phyloP scores from a whole-genome alignment of 1,140 invertebrate genomes.

The Monomorium pharaonis region DNA sequence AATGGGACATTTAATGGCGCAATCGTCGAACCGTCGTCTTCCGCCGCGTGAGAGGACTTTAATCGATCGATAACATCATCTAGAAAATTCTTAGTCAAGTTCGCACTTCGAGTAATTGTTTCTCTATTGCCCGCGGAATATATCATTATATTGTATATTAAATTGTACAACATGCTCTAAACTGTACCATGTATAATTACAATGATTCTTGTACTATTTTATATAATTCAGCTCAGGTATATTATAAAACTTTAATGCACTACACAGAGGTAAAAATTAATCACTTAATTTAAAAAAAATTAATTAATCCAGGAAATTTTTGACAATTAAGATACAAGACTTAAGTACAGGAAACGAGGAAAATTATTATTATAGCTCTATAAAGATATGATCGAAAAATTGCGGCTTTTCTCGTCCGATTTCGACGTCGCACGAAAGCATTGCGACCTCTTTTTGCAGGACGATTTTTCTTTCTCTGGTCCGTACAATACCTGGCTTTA shows the following conservation, averaged over 20 bases:
- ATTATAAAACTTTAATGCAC: not conserved
- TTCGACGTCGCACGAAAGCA: not conserved
- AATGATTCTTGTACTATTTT: not conserved
- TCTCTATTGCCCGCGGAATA: not conserved
- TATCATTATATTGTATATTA: not conserved
- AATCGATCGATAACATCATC: conserved; percentile 42
- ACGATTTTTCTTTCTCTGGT: not conserved
- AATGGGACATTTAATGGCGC: conserved; percentile 47
- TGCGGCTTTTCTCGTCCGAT: not conserved
- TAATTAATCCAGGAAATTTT: not conserved
- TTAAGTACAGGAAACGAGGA: not conserved
- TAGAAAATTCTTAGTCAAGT: conserved; percentile 20
- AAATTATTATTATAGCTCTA: not conserved
- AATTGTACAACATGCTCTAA: not conserved
- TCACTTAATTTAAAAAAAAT: not conserved
- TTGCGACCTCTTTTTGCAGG: not conserved
- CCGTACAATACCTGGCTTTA: conserved; percentile 16
- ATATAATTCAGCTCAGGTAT: not conserved
- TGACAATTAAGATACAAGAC: not conserved
- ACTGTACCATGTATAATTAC: not conserved
- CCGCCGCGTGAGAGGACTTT: conserved; percentile 1
- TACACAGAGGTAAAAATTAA: not conserved
- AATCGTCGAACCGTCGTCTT: conserved; percentile 41
- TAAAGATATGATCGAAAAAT: not conserved
- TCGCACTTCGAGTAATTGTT: not conserved